Conservation (phyloP, 2,888 invertebrate genomes). For the Scaptomyza flava region DNA sequence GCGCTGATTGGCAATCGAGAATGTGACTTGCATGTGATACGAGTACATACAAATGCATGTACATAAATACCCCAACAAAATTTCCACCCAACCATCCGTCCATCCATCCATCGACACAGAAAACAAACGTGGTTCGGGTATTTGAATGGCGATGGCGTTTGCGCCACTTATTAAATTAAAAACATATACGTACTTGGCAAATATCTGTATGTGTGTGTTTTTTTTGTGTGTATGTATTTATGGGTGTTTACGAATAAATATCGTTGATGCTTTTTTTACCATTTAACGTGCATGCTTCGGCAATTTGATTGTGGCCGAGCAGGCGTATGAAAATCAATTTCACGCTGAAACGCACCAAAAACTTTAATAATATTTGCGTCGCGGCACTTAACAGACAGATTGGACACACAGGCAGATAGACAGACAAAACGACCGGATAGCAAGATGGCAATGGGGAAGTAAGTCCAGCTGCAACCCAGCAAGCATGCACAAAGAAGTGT, state of each 20-base stretch:
- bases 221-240: neutral
- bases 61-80: slow-evolving; percentile 1
- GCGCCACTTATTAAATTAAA: slow-evolving; percentile 78
- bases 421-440: slow-evolving; percentile 26
- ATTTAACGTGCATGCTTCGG: slow-evolving; percentile 78
- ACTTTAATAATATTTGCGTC: slow-evolving; percentile 80
- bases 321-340: slow-evolving; percentile 81
- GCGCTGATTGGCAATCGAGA: slow-evolving; percentile 80
- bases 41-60: neutral
- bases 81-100: neutral
- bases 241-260: slow-evolving; percentile 38
- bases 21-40: slow-evolving; percentile 75
- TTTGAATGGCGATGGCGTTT: slow-evolving; percentile 72
- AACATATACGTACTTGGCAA: slow-evolving; percentile 14
- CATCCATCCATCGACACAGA: slow-evolving; percentile 10
- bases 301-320: slow-evolving; percentile 80
- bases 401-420: slow-evolving; percentile 18
- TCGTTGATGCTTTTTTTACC: slow-evolving; percentile 61
- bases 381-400: slow-evolving; percentile 73
- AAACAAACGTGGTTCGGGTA: slow-evolving; percentile 48
- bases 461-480: slow-evolving; percentile 41
- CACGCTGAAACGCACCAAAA: slow-evolving; percentile 80
- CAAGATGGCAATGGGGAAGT: slow-evolving; percentile 27
- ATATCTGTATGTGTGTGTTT: neutral
- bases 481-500: neutral